Conservation (phyloP, 2,888 invertebrate species). For the Lymantria monacha region DNA sequence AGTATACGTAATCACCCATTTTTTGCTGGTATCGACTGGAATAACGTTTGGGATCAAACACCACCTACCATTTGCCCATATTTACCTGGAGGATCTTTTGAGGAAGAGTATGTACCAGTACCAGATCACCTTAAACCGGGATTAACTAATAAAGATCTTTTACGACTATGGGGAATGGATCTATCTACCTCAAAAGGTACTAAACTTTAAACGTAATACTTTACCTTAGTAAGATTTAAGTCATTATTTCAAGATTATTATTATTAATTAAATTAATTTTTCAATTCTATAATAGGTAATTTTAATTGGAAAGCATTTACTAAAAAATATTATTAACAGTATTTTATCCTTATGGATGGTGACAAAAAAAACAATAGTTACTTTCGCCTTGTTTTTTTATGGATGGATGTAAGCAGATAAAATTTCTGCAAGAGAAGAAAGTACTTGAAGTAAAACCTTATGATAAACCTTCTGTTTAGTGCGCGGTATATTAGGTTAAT, state of each 20-base stretch:
- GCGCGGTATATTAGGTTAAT: too few relatives aligned
- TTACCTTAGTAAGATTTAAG: neutral
- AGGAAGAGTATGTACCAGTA: constrained; percentile 85
- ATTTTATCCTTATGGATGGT: too few relatives aligned
- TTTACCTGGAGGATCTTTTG: constrained; percentile 86
- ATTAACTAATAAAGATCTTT: constrained; percentile 90
- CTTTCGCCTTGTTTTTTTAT: too few relatives aligned
- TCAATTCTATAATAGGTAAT: too few relatives aligned
- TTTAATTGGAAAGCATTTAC: too few relatives aligned
- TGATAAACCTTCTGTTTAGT: too few relatives aligned
- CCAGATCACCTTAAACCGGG: constrained; percentile 93
- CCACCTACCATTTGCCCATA: constrained; percentile 93
- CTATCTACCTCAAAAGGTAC: constrained; percentile 68
- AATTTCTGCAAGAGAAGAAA: too few relatives aligned
- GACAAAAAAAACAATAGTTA: too few relatives aligned
- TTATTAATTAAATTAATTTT: neutral
- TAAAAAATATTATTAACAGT: too few relatives aligned
- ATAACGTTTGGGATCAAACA: constrained; percentile 87
- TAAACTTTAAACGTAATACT: neutral
- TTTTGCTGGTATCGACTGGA: constrained; percentile 92
- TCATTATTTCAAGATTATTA: neutral
- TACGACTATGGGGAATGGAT: constrained; percentile 88
- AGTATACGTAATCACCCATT: constrained; percentile 94
- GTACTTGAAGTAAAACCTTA: too few relatives aligned
- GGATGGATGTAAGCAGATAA: too few relatives aligned